Conservation (phyloP, 2,113 vertebrate genomes). For the Bagarius yarrelli region DNA sequence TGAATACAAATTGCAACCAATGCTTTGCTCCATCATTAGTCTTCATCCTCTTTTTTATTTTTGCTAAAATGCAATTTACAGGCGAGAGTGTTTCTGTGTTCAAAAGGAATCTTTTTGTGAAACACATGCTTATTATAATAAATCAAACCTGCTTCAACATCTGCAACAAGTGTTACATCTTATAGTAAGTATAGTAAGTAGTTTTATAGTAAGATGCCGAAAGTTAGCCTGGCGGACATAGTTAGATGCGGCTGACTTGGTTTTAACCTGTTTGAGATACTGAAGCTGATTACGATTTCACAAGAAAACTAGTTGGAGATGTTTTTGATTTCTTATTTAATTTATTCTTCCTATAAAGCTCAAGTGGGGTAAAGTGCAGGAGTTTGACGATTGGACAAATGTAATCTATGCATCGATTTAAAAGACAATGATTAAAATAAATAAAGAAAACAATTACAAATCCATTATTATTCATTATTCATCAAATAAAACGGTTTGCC, state of each 20-base stretch:
- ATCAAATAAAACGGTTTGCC: background rate
- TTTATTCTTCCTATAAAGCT: background rate
- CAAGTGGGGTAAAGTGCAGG: background rate
- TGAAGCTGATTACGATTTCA: background rate
- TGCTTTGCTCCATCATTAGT: background rate
- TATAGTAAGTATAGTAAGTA: background rate
- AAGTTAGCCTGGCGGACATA: slow-evolving; percentile 10
- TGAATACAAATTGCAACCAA: background rate
- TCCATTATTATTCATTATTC: background rate
- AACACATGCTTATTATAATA: background rate
- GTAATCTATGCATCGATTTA: background rate
- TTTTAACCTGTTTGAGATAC: background rate
- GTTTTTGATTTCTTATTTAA: no score
- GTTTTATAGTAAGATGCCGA: background rate
- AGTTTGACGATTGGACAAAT: background rate
- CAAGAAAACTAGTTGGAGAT: background rate
- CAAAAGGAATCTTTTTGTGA: background rate
- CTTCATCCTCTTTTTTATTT: background rate
- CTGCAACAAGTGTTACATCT: background rate
- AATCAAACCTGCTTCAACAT: background rate
- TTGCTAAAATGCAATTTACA: background rate
- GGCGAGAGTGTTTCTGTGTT: background rate
- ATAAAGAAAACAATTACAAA: background rate
- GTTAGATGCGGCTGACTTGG: background rate
- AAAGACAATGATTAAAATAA: background rate